A percentile compares a stretch with the other conserved stretches of the same genome.
Evolutionary conservation across 2,888 invertebrate genomes (phyloP).

Genomic region (Endotricha flammealis): DNA sequence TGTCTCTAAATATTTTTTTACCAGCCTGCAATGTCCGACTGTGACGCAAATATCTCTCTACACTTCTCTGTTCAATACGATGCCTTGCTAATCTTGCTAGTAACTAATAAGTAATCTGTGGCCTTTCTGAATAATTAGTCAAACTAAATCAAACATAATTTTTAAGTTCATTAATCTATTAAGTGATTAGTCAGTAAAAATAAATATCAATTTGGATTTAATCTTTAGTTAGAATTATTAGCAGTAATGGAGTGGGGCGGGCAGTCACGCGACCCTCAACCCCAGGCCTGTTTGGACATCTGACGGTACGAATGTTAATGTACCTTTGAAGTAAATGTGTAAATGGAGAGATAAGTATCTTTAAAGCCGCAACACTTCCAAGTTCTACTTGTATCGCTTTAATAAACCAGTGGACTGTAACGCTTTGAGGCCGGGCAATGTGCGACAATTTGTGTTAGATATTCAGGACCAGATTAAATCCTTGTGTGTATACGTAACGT

Average conservation of each 20-base stretch:
- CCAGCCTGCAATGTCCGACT: no score
- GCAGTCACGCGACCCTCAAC: conserved; percentile 22
- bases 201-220: conserved; percentile 23
- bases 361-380: conserved; percentile 15
- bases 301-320: conserved; percentile 21
- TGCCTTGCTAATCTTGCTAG: no score
- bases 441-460: no score
- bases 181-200: conserved; percentile 10
- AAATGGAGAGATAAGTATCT: conserved; percentile 18
- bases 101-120: no score
- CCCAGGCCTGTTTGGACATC: conserved; percentile 20
- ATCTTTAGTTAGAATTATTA: conserved; percentile 16
- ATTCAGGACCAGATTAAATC: no score
- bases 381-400: conserved; percentile 6
- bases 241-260: conserved; percentile 14
- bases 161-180: not conserved
- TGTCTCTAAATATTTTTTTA: no score
- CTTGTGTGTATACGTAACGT: no score
- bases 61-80: no score
- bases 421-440: no score
- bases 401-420: conserved; percentile 5
- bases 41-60: no score
- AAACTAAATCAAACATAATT: no score
- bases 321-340: conserved; percentile 11
- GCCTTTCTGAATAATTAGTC: no score